Conservation (phyloP, 2,888 invertebrate species). For the Altica lythri region DNA sequence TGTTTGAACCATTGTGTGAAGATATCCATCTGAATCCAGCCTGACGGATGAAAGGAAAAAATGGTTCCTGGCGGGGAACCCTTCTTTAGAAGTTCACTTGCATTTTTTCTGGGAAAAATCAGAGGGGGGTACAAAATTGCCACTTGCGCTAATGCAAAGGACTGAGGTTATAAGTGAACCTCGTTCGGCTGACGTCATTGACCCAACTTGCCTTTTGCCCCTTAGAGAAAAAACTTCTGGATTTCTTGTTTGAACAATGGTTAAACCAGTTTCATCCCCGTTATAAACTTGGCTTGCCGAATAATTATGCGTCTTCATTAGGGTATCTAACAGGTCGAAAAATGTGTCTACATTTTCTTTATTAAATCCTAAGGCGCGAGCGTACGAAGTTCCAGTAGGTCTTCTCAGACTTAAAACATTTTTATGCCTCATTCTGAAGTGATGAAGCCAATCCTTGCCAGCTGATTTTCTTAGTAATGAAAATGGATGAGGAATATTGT, state of each 20-base stretch:
- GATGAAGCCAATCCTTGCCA: neutral
- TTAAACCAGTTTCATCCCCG: neutral
- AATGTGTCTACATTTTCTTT: neutral
- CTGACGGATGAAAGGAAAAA: no score
- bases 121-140: no score
- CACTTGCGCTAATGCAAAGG: no score
- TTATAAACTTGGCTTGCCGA: neutral
- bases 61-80: no score
- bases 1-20: no score
- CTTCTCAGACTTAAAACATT: neutral
- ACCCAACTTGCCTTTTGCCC: neutral
- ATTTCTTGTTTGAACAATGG: neutral
- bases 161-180: no score
- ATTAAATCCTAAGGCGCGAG: neutral
- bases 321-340: neutral
- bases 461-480: conserved; percentile 1
- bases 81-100: no score
- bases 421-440: neutral
- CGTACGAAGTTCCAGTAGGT: neutral
- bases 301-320: neutral
- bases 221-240: neutral
- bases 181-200: no score
- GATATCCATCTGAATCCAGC: no score
- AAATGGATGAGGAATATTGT: neutral
- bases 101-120: no score